Conservation (phyloP, 2,113 vertebrate genomes). For the Scopus umbretta region DNA sequence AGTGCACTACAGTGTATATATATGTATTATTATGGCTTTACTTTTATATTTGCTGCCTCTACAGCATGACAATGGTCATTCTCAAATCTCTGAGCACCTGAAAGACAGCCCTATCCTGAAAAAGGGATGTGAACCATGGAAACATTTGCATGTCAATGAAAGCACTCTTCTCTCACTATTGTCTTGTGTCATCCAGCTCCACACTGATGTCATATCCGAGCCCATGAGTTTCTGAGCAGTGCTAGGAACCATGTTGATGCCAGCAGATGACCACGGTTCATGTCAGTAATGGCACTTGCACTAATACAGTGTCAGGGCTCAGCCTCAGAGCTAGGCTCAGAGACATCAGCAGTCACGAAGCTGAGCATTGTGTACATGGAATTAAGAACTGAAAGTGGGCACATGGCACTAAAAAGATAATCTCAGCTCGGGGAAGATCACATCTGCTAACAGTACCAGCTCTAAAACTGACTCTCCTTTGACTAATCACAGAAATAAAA, state of each 20-base stretch:
- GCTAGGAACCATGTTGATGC: background rate
- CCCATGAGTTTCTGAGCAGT: background rate
- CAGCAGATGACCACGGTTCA: background rate
- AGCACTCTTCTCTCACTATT: background rate
- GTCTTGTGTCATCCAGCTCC: background rate
- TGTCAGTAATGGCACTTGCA: background rate
- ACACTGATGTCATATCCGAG: background rate
- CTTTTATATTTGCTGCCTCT: background rate
- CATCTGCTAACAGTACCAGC: background rate
- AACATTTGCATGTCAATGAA: background rate
- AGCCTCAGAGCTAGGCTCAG: background rate
- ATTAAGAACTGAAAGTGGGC: background rate
- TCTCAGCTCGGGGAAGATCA: background rate
- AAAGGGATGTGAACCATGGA: background rate
- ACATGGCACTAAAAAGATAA: background rate
- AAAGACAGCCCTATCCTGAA: background rate
- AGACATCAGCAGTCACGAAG: background rate
- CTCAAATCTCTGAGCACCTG: background rate
- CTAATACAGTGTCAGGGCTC: background rate
- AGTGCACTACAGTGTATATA: background rate
- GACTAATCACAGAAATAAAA: background rate
- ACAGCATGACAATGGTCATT: background rate
- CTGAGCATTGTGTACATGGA: background rate
- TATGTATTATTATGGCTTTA: background rate
- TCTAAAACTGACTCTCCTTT: background rate